Base-by-base conservation (phyloP, 2,797 vertebrate genomes). In the Benthosema pterotum region DNA sequence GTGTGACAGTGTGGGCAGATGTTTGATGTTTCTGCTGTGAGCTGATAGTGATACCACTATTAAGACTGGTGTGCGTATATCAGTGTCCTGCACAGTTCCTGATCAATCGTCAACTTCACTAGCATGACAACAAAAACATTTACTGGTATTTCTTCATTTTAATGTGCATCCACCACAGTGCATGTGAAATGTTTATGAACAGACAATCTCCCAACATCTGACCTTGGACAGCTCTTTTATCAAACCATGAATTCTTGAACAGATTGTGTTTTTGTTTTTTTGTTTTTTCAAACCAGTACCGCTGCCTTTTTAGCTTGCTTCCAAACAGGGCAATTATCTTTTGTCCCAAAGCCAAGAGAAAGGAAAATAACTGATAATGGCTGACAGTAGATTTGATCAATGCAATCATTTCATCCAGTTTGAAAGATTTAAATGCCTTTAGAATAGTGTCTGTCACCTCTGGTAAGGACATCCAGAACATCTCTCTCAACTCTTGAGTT, bases 201-300 rank as follows among this genome's bases (percentile, higher is more conserved):
- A 9, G 32, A 38, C 32, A 38, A 38, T 86, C 76, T 82, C 74
- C 76, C 75, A 63, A 65, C 66, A 65, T 72, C 71, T 78, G 89
- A 89, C 88, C 88, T 91, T 88, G 84, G 77, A 38, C 78, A 48
- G 81, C 81, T 7, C 32, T 86, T 86, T 87, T 86, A 90, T 89
- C 87, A 80, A 79, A 56, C 71, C 70, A 85, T 88, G 81, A 82
- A 83, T 81, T 74, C 77, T 82, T 67, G 53, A 83, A 82, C 78
- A 85, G 79, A 89, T 87, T 81, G 77, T 74, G 69, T 75, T 66
- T 65, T n/a, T n/a, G n/a, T n/a, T n/a, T n/a, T n/a, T n/a, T n/a
- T n/a, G n/a, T n/a, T 82, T 82, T 80, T 80, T 15, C 68, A 62
- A 64, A 71, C 49, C 63, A 58, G 7, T 38, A 46, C 53, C 49